These are phyloP conservation scores for Paguma larvata DNA, from an alignment of 2,797 vertebrate species.

Conservation along the genomic window DNA sequence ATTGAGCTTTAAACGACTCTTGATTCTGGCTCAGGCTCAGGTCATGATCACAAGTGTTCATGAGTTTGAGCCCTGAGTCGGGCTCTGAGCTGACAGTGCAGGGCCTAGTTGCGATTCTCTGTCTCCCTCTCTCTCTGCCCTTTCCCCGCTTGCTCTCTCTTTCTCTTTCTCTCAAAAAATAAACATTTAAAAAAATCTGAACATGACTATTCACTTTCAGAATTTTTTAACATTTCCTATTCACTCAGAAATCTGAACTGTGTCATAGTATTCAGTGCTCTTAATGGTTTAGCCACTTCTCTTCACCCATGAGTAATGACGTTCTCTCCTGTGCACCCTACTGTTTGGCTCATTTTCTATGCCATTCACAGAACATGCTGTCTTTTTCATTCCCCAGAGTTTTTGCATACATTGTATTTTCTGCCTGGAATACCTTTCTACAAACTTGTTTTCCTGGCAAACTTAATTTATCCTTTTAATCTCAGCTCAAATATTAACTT, in stretches of 20 bases:
- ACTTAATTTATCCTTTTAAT: neutral
- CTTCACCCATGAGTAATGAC: neutral
- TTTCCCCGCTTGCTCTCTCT: too few relatives aligned
- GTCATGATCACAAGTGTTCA: too few relatives aligned
- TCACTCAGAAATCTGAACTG: neutral
- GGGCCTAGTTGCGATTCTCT: too few relatives aligned
- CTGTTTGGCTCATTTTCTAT: neutral
- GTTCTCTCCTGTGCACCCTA: neutral
- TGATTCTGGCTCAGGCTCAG: too few relatives aligned
- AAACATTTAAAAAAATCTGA: neutral
- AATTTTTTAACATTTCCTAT: neutral
- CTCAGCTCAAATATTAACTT: slow-evolving; percentile 7
- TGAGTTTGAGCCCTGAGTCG: too few relatives aligned
- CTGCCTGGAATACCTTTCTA: slow-evolving; percentile 6
- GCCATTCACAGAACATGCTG: neutral
- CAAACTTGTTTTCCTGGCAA: neutral
- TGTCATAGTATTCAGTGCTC: neutral
- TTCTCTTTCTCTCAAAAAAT: too few relatives aligned
- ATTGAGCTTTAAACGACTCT: too few relatives aligned
- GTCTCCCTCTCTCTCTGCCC: too few relatives aligned
- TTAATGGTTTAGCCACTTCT: neutral
- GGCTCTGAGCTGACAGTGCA: too few relatives aligned
- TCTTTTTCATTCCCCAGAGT: neutral
- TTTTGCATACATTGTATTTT: neutral
- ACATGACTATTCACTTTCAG: neutral